Base-by-base conservation (phyloP, 2,797 vertebrate genomes). In the Cynopterus sphinx region DNA sequence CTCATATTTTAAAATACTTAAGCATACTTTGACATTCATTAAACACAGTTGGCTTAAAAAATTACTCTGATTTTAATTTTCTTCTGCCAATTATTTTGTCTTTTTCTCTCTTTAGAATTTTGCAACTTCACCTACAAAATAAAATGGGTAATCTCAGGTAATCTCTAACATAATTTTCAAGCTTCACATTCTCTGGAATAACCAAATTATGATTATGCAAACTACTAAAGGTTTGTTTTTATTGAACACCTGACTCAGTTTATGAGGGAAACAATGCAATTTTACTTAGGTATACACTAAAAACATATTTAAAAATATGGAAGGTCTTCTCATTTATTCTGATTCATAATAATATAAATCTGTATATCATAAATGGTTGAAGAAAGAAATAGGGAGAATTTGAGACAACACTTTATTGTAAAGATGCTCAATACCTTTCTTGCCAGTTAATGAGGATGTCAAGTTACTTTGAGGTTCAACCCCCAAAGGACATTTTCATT, bases 401-500 rank as follows among this genome's bases (percentile, higher is more conserved):
- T 89, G 36, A 83, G 36, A 26, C 2, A 63, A 43, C 1, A 24
- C 57, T 97, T 96, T 61, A 15, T 43, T 61, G 55, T 92, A 96
- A 96, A 94, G 59, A 90, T 97, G 81, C 43, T 90, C 73, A 95
- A 86, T 79, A 86, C 24, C 17, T 92, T 70, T 59, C 82, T 96
- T 98, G 53, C 83, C 78, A 98, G 57, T 63, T 98, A 98, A 97
- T 96, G 93, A 97, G 95, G 41, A 95, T 96, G 85, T 97, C 96
- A 89, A 93, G 91, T 88, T 93, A 78, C 73, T 95, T 79, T 95
- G 94, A 97, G 28, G n/a, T 94, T 97, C 96, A 94, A 53, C 17
- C 91, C 90, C 88, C 96, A 87, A 85, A 97, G 93, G 83, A 94
- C 73, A 92, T 91, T 85, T 90, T 97, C n/a, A 73, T 31, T 74